Conservation (phyloP, 2,888 invertebrate species). For the Rhodophaea formosa region DNA sequence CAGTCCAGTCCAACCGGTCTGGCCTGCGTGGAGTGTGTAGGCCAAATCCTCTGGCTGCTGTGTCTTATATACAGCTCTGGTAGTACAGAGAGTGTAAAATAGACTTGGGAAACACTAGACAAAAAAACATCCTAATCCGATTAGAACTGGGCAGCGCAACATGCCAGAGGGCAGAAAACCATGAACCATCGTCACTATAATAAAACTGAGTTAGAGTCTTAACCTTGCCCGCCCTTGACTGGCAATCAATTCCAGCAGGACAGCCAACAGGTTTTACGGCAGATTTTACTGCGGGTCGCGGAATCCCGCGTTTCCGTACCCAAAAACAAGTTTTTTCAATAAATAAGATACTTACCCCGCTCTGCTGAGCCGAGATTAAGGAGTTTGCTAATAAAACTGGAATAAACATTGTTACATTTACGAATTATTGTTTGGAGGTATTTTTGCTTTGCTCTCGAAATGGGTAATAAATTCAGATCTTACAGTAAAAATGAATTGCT, state of each 20-base stretch:
- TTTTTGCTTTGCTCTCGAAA: not conserved
- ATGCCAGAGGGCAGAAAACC: not conserved
- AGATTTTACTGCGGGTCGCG: constrained; percentile 54
- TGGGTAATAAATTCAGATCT: not conserved
- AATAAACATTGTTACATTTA: constrained; percentile 12
- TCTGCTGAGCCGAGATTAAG: constrained; percentile 21
- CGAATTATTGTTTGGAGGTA: not conserved
- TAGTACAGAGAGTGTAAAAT: too few species aligned
- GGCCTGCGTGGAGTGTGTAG: too few species aligned
- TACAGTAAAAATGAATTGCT: not conserved
- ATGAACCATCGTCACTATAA: not conserved
- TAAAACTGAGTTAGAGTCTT: constrained; percentile 17
- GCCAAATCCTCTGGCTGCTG: too few species aligned
- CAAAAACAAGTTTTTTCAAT: constrained; percentile 57
- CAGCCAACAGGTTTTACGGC: constrained; percentile 64
- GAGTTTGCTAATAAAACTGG: constrained; percentile 18
- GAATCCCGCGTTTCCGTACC: constrained; percentile 34
- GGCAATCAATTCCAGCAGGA: constrained; percentile 47
- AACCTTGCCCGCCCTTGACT: constrained; percentile 56
- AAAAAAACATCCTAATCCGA: too few species aligned
- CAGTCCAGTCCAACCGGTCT: too few species aligned
- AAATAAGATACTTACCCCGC: constrained; percentile 40
- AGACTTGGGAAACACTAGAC: too few species aligned
- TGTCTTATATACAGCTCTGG: too few species aligned
- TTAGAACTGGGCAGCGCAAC: too few species aligned